Evolutionary conservation across 35 echinoderm and acorn worm species (phyloP), one percentile per base, ranked within the genome.

Genomic region (Apostichopus californicus): DNA sequence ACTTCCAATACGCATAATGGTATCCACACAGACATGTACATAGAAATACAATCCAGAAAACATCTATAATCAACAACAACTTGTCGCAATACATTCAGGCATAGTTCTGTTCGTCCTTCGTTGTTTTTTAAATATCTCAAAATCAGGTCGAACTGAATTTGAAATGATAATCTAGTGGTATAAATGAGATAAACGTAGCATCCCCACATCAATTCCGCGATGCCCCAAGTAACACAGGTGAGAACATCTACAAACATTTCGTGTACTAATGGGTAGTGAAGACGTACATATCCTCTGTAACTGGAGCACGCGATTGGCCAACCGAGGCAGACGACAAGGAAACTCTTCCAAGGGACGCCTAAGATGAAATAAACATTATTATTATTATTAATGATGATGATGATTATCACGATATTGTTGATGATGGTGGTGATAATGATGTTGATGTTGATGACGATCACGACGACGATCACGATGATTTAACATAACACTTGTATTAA

Each of bases 1-100:
- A 82, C 28, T 24, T 82, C 80, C 7, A 82, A 26, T 15, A 82
- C 80, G 4, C 22, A 55, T 53, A 82, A 15, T 5, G 80, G 80
- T 8, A 82, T 52, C 80, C 80, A 82, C 26, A 82, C 23, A 15
- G 8, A 82, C 71, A 80, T 80, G 78, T 80, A 80, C 23, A 54
- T 17, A 13, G 78, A 17, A 54, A 80, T 12, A 80, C 12, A 80
- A 4, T 54, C 13, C 10, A 13, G 52, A 22, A 80, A 80, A 80
- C 78, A 80, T 5, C 10, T 80, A 22, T 18, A 80, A 22, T 80
- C 78, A 22, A 80, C 52, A 10, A 54, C 78, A 12, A 80, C 21
- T 54, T 80, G 22, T 12, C 23, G 78, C 52, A 80, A 18, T 24
- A 80, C 21, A 12, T 80, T 80, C 17, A 17, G 13, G 52, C 78